Evolutionary conservation across 1,140 invertebrate genomes (phyloP).

Genomic region (Microvelia longipes): DNA sequence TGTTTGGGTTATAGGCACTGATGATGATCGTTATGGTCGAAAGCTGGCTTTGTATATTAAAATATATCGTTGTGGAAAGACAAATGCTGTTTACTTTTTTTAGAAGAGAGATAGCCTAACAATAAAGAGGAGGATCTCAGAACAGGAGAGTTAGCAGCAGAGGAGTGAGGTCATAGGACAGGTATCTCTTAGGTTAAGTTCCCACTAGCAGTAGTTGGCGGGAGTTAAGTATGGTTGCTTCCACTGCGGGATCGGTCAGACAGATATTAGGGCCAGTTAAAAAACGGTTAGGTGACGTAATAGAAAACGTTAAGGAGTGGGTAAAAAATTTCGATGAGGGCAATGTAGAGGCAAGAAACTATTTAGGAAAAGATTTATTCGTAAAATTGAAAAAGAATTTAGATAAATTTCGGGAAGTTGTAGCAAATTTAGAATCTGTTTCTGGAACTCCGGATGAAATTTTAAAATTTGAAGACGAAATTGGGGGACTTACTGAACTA

Average conservation of each 20-base stretch:
- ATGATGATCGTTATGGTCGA: too few species aligned
- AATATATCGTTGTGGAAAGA: too few species aligned
- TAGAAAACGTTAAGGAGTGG: neutral
- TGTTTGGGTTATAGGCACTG: too few species aligned
- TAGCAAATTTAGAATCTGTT: neutral
- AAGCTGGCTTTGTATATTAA: too few species aligned
- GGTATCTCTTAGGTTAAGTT: neutral
- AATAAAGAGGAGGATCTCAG: too few species aligned
- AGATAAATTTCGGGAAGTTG: neutral
- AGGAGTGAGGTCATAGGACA: neutral
- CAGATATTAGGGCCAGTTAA: neutral
- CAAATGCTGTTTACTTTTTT: too few species aligned
- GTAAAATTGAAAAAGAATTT: neutral
- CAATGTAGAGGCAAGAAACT: neutral
- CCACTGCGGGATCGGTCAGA: neutral
- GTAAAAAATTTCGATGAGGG: neutral
- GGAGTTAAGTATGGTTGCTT: neutral
- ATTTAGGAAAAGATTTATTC: neutral
- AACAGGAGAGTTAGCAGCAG: neutral
- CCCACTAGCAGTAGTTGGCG: neutral
- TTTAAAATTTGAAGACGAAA: neutral
- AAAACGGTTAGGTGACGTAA: neutral
- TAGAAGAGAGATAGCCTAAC: too few species aligned
- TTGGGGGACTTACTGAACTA: neutral
- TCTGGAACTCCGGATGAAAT: neutral